These are phyloP conservation scores for Periphyllus acericola DNA, from an alignment of 2,888 invertebrate genomes.

Conservation along the genomic window DNA sequence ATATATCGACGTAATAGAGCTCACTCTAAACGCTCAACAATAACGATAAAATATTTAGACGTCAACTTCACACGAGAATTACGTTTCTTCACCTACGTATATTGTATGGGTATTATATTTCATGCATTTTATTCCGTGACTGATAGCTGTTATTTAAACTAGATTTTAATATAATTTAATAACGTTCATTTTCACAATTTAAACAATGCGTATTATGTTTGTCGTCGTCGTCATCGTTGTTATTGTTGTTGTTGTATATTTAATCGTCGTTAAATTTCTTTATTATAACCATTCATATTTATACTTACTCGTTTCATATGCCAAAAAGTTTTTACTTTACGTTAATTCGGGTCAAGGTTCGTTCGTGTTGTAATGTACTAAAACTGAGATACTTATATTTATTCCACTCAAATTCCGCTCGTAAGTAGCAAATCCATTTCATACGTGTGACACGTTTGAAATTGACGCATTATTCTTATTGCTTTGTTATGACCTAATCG, in stretches of 20 bases:
- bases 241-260: not conserved
- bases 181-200: not conserved
- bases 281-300: not conserved
- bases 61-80: constrained; percentile 12
- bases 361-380: not conserved
- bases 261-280: not conserved
- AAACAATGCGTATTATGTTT: not conserved
- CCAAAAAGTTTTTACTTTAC: not conserved
- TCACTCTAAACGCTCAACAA: no score
- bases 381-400: not conserved
- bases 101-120: not conserved
- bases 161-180: not conserved
- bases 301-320: not conserved
- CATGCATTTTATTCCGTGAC: not conserved
- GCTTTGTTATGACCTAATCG: no score
- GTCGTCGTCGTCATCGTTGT: no score
- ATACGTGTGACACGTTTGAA: not conserved
- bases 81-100: not conserved
- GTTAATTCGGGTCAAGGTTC: constrained; percentile 3
- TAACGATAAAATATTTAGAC: not conserved
- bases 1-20: no score
- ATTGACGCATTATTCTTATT: no score
- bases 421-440: constrained; percentile 6
- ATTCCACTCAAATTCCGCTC: not conserved
- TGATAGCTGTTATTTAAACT: constrained; percentile 1